phyloP scores from a whole-genome alignment of 1,140 invertebrate genomes.

The Globodera rostochiensis region DNA sequence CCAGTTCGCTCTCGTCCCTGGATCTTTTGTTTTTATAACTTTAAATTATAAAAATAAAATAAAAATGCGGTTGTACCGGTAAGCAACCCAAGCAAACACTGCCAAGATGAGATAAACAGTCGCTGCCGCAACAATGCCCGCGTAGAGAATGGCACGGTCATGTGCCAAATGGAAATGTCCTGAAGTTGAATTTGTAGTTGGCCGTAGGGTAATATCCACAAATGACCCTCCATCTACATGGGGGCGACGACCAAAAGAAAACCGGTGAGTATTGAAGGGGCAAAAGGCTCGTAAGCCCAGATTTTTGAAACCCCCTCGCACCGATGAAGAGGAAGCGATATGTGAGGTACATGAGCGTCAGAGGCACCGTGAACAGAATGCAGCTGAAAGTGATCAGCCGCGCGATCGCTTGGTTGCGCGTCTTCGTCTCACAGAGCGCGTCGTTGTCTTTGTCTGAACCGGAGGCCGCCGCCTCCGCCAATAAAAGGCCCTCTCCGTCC shows the following conservation, averaged over 20 bases:
- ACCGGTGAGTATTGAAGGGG: too few relatives aligned
- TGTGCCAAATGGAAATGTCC: slow-evolving; percentile 41
- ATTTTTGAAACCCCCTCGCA: neutral
- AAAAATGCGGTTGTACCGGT: slow-evolving; percentile 37
- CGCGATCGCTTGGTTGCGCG: slow-evolving; percentile 28
- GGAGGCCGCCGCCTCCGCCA: neutral
- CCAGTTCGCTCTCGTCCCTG: neutral
- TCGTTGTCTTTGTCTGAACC: neutral
- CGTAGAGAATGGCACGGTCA: slow-evolving; percentile 45
- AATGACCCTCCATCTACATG: too few relatives aligned
- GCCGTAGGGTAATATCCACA: too few relatives aligned
- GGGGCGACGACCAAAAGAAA: too few relatives aligned
- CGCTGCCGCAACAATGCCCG: slow-evolving; percentile 38
- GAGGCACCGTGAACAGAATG: slow-evolving; percentile 44
- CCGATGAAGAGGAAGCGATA: slow-evolving; percentile 46
- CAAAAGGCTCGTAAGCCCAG: too few relatives aligned
- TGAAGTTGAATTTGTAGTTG: slow-evolving; percentile 14
- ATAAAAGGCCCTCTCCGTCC: neutral
- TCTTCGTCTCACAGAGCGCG: neutral
- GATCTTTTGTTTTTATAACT: neutral
- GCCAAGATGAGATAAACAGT: slow-evolving; percentile 43
- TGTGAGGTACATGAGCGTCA: slow-evolving; percentile 42
- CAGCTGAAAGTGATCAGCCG: slow-evolving; percentile 43
- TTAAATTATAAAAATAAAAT: neutral
- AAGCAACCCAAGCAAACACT: slow-evolving; percentile 50